phyloP scores from a whole-genome alignment of 2,113 vertebrate genomes.

The Ammodytes marinus region DNA sequence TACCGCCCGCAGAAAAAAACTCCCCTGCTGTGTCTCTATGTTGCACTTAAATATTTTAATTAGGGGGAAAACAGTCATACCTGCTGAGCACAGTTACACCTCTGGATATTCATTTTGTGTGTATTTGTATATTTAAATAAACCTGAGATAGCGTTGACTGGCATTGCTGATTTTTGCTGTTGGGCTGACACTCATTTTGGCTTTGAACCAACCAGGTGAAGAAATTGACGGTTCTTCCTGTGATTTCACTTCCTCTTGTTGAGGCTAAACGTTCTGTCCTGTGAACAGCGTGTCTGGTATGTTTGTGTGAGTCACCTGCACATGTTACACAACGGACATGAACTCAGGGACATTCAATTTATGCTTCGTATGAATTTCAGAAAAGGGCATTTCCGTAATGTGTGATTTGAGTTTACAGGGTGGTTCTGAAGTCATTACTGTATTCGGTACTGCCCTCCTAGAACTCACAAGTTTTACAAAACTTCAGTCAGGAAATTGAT shows the following conservation, averaged over 20 bases:
- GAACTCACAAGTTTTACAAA: not conserved
- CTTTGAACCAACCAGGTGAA: constrained; percentile 50
- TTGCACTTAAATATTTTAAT: not conserved
- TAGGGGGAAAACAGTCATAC: constrained; percentile 41
- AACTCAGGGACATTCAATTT: not conserved
- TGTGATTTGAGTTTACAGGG: constrained; percentile 11
- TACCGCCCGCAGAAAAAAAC: constrained; percentile 42
- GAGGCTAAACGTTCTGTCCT: constrained; percentile 42
- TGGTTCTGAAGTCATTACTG: not conserved
- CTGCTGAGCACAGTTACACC: not conserved
- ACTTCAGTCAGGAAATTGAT: not conserved
- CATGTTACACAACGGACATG: not conserved
- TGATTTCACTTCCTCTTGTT: constrained; percentile 67
- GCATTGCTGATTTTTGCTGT: not conserved
- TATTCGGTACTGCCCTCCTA: constrained; percentile 3
- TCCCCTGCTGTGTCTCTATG: constrained; percentile 26
- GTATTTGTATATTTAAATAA: not conserved
- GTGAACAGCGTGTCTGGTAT: constrained; percentile 14
- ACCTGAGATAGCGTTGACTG: not conserved
- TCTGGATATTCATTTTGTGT: constrained; percentile 8
- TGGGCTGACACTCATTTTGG: constrained; percentile 7
- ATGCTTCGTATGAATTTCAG: constrained; percentile 5
- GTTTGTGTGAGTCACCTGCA: constrained; percentile 31
- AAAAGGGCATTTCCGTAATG: not conserved
- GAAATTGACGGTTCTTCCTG: constrained; percentile 48